A percentile compares a stretch with the other conserved stretches of the same genome.
phyloP scores from a whole-genome alignment of 1,140 invertebrate species.

The Meloidogyne exigua region DNA sequence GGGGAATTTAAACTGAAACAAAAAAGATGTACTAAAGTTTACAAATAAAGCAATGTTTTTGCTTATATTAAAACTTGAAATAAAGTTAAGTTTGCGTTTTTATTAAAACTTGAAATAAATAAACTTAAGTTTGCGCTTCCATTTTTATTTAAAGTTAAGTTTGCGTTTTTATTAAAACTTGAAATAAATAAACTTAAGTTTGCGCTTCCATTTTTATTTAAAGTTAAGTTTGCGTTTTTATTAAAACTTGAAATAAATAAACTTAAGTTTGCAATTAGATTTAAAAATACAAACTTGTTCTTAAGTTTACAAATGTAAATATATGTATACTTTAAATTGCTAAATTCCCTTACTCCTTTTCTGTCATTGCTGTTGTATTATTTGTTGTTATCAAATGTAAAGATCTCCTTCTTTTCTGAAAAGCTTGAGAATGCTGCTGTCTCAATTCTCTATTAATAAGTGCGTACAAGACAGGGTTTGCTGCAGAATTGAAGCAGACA shows the following conservation, averaged over 20 bases:
- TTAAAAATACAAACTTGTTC: too few species aligned
- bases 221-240: neutral
- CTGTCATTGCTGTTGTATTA: conserved; percentile 31
- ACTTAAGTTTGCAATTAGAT: too few species aligned
- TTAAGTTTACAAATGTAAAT: too few species aligned
- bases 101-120: too few species aligned
- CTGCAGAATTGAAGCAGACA: conserved; percentile 63
- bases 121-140: neutral
- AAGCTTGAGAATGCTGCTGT: conserved; percentile 50
- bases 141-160: too few species aligned
- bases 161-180: too few species aligned
- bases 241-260: neutral
- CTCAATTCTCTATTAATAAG: conserved; percentile 61
- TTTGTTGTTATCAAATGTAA: conserved; percentile 30
- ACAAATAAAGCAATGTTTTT: too few species aligned
- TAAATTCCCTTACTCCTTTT: conserved; percentile 25
- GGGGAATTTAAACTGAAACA: conserved; percentile 16
- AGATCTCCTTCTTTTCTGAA: conserved; percentile 31
- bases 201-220: too few species aligned
- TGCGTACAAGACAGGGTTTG: conserved; percentile 62
- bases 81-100: too few species aligned
- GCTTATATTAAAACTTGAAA: too few species aligned
- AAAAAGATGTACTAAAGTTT: neutral
- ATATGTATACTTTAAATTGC: neutral
- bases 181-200: neutral